Conservation (phyloP, 2,113 vertebrate genomes). For the Bagarius yarrelli region DNA sequence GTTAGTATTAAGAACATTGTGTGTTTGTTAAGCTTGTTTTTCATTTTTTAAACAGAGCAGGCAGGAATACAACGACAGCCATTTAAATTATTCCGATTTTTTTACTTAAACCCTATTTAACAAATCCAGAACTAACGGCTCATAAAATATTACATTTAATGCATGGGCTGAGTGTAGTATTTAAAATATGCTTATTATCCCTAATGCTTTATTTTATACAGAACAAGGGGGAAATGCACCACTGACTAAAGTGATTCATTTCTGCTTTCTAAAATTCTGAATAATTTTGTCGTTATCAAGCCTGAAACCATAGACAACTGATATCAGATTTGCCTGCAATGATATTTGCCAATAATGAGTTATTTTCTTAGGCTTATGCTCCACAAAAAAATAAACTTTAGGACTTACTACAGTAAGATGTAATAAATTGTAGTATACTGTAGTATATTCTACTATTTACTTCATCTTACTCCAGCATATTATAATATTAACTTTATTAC, state of each 20-base stretch:
- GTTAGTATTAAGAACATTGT: not conserved
- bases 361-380: not conserved
- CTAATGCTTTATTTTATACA: slow-evolving; percentile 10
- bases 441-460: no score
- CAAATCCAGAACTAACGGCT: not conserved
- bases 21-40: not conserved
- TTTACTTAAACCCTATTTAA: not conserved
- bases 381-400: no score
- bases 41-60: not conserved
- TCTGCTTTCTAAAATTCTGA: not conserved
- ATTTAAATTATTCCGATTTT: not conserved
- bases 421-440: no score
- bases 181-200: not conserved
- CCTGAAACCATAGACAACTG: not conserved
- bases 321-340: not conserved
- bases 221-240: not conserved
- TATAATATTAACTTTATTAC: no score
- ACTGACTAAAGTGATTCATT: not conserved
- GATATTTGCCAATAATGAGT: not conserved
- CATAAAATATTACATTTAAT: not conserved
- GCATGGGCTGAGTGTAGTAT: not conserved
- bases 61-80: not conserved
- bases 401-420: no score
- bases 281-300: not conserved
- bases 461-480: no score